Evolutionary conservation across 2,797 vertebrate genomes (phyloP).

Genomic region (Hirundo rustica): DNA sequence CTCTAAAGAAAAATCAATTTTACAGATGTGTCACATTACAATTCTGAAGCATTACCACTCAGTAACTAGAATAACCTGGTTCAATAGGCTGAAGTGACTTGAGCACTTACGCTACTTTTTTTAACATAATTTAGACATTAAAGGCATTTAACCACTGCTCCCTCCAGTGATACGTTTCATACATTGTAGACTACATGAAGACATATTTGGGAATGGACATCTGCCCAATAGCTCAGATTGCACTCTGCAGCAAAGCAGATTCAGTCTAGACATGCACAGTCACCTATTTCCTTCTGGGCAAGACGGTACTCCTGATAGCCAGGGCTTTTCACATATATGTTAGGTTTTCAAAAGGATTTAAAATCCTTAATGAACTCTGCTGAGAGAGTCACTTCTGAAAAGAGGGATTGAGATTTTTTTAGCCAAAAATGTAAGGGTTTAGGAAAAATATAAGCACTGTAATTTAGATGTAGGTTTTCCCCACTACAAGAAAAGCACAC

Average conservation of each 20-base stretch:
- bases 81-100: not conserved
- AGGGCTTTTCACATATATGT: not conserved
- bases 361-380: not conserved
- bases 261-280: not conserved
- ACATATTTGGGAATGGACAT: not conserved
- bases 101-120: not conserved
- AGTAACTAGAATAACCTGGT: not conserved
- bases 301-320: not conserved
- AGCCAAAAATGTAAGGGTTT: not conserved
- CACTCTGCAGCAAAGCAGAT: not conserved
- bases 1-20: not conserved
- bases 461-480: not conserved
- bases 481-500: not conserved
- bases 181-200: not conserved
- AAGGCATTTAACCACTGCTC: not conserved
- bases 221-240: not conserved
- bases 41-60: not conserved
- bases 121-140: not conserved
- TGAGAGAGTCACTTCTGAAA: not conserved
- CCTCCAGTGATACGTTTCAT: not conserved
- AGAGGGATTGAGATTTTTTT: not conserved
- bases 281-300: not conserved
- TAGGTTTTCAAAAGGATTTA: not conserved
- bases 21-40: not conserved
- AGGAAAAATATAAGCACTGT: not conserved